phyloP scores from a whole-genome alignment of 2,113 vertebrate species.

The Sus scrofa region DNA sequence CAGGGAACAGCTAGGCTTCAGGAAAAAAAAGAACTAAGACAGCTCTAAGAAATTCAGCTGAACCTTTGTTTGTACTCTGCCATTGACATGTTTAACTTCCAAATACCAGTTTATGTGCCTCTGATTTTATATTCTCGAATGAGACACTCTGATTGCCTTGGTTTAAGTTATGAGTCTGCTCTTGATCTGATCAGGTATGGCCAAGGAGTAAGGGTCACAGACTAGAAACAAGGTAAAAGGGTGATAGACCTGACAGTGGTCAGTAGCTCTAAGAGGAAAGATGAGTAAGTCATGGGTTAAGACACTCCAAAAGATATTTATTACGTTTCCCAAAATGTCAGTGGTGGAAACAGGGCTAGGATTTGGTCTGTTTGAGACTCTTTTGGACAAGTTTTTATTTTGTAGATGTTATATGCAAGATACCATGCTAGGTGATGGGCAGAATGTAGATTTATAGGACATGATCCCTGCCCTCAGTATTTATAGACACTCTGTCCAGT shows the following conservation, averaged over 20 bases:
- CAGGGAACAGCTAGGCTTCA: background rate
- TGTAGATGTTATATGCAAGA: background rate
- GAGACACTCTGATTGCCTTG: background rate
- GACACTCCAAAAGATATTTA: background rate
- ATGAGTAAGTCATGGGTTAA: background rate
- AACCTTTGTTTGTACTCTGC: background rate
- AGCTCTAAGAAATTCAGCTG: background rate
- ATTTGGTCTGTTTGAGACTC: background rate
- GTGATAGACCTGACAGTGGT: background rate
- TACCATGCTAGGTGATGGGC: background rate
- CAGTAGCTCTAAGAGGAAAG: background rate
- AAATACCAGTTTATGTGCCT: background rate
- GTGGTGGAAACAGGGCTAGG: background rate
- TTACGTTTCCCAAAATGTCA: background rate
- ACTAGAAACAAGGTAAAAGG: background rate
- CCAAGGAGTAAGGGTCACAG: background rate
- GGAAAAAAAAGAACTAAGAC: background rate
- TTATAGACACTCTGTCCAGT: background rate
- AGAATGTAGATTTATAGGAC: background rate
- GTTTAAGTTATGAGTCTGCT: background rate
- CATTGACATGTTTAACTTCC: slow-evolving; percentile 9
- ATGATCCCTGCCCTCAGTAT: background rate
- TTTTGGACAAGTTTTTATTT: background rate
- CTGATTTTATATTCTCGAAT: background rate
- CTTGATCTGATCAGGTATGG: background rate